Conservation (phyloP, 2,113 vertebrate genomes). For the Lonchura striata region DNA sequence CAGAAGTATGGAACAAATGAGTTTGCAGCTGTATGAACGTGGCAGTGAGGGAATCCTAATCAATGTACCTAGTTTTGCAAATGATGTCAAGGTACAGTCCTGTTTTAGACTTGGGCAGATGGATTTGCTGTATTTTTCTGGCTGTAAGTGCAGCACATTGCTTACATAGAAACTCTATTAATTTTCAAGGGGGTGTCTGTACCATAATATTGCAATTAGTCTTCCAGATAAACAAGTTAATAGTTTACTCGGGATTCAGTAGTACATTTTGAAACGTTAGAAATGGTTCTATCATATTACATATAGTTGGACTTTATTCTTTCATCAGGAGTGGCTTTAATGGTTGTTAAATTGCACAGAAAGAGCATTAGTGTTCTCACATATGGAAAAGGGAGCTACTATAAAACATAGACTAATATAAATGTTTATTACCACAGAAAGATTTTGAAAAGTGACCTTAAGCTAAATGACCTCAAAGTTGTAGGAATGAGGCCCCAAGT, state of each 20-base stretch:
- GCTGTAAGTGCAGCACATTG: not conserved
- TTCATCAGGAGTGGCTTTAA: not conserved
- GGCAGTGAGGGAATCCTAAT: not conserved
- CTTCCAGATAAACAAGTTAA: not conserved
- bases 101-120: not conserved
- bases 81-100: not conserved
- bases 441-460: not conserved
- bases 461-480: not conserved
- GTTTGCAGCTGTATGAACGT: not conserved
- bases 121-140: not conserved
- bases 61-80: not conserved
- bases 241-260: not conserved
- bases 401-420: not conserved
- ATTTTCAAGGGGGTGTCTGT: not conserved
- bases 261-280: not conserved
- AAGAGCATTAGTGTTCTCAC: not conserved
- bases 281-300: not conserved
- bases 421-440: not conserved
- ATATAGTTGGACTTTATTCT: constrained; percentile 13
- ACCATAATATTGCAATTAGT: not conserved
- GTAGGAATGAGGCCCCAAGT: not conserved
- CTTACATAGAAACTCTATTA: not conserved
- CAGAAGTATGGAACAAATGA: not conserved
- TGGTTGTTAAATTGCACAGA: not conserved
- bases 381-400: not conserved